These are phyloP conservation scores for Dynastes hyllus DNA, from an alignment of 2,888 invertebrate species.

Conservation along the genomic window DNA sequence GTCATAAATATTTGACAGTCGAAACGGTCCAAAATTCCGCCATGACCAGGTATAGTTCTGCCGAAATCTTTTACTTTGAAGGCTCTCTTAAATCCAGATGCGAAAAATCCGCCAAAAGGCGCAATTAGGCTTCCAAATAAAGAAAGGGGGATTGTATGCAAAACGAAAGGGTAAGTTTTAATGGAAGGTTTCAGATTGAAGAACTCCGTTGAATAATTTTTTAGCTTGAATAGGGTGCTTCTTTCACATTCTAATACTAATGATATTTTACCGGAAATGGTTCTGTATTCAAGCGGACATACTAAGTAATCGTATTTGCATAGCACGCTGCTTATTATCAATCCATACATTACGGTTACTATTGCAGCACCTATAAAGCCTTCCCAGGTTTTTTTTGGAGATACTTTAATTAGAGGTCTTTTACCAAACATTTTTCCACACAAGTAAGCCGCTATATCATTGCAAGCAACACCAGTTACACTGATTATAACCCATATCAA, in stretches of 20 bases:
- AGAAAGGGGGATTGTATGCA: conserved; percentile 94
- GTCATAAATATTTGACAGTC: conserved; percentile 99
- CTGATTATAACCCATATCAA: conserved; percentile 96
- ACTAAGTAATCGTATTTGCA: conserved; percentile 96
- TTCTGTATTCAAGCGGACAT: conserved; percentile 97
- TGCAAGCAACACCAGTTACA: conserved; percentile 98
- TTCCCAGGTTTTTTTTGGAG: conserved; percentile 99
- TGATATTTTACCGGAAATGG: conserved; percentile 86
- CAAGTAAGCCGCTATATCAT: conserved; percentile 99
- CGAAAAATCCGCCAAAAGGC: conserved; percentile 99
- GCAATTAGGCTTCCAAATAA: conserved; percentile 98
- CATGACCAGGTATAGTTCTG: conserved; percentile 99
- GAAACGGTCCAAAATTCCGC: conserved; percentile 99
- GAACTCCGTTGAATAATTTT: conserved; percentile 79
- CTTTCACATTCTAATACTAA: conserved; percentile 96
- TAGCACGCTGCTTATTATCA: conserved; percentile 90
- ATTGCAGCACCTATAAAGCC: conserved; percentile 98
- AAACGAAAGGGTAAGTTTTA: conserved; percentile 89
- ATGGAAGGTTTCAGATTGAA: conserved; percentile 64
- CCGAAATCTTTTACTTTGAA: conserved; percentile 99
- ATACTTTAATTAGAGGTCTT: conserved; percentile 97
- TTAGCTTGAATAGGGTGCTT: conserved; percentile 88
- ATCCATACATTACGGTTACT: conserved; percentile 92
- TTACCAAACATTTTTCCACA: conserved; percentile 99
- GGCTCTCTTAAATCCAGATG: conserved; percentile 99